A percentile compares a stretch with the other conserved stretches of the same genome.
phyloP scores from a whole-genome alignment of 2,797 vertebrate species.

The Melopsittacus undulatus region DNA sequence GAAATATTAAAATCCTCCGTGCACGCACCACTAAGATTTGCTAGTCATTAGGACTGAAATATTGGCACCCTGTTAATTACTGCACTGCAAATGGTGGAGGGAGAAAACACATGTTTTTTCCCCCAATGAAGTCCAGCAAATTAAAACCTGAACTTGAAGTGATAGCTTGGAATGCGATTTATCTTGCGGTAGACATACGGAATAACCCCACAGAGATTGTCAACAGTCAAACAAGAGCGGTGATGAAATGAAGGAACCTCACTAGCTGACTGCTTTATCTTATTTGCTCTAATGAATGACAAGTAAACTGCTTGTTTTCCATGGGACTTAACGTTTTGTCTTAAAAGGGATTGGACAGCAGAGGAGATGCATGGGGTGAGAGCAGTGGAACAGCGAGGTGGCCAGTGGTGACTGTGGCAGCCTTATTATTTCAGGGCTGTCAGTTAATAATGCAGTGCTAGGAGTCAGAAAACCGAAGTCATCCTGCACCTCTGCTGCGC shows the following conservation, averaged over 20 bases:
- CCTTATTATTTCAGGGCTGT: neutral
- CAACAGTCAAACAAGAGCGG: slow-evolving; percentile 45
- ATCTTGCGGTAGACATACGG: slow-evolving; percentile 3
- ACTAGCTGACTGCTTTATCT: slow-evolving; percentile 28
- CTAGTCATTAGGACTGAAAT: slow-evolving; percentile 49
- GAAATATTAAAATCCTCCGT: slow-evolving; percentile 55
- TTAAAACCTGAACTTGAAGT: slow-evolving; percentile 56
- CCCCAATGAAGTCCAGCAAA: slow-evolving; percentile 57
- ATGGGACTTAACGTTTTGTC: neutral
- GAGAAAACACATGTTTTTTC: slow-evolving; percentile 13
- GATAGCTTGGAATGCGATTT: slow-evolving; percentile 55
- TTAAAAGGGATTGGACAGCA: neutral
- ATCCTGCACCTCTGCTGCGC: neutral
- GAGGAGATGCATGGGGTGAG: accelerated
- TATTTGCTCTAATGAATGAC: slow-evolving; percentile 43
- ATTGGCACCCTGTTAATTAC: slow-evolving; percentile 57
- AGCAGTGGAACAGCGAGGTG: accelerated
- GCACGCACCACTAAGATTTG: slow-evolving; percentile 53
- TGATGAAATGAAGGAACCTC: neutral
- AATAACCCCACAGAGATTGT: slow-evolving; percentile 59
- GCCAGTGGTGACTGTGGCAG: neutral
- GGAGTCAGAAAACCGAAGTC: neutral
- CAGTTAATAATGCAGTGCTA: neutral
- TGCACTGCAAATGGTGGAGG: slow-evolving; percentile 40
- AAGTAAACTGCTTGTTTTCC: slow-evolving; percentile 18